Conservation (phyloP, 2,797 vertebrate genomes). For the Lacerta viridis region DNA sequence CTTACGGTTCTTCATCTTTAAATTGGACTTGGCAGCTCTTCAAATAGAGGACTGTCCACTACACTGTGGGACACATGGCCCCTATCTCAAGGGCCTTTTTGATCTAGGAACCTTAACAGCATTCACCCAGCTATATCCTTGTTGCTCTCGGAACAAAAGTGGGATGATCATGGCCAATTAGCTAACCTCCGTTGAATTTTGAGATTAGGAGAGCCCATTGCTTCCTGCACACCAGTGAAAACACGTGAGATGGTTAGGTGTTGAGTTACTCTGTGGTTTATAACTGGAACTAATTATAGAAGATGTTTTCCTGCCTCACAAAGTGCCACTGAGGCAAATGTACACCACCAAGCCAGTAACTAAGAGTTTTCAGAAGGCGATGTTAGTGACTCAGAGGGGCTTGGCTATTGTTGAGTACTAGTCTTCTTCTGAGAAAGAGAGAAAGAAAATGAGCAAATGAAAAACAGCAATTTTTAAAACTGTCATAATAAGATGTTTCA, state of each 20-base stretch:
- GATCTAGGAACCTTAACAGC: neutral
- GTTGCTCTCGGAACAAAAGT: neutral
- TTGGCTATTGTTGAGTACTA: neutral
- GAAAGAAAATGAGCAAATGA: neutral
- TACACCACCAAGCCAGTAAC: neutral
- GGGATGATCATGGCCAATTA: neutral
- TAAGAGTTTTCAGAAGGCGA: neutral
- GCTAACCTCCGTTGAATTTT: neutral
- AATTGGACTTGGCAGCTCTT: neutral
- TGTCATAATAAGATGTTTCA: neutral
- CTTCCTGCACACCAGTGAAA: slow-evolving; percentile 8
- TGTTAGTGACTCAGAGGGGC: neutral
- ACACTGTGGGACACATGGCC: neutral
- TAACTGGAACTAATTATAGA: neutral
- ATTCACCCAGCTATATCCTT: neutral
- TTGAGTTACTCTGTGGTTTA: slow-evolving; percentile 44
- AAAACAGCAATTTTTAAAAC: neutral
- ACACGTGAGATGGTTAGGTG: slow-evolving; percentile 19
- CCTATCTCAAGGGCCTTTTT: neutral
- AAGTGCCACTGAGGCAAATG: neutral
- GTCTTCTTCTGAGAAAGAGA: neutral
- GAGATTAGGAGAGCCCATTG: slow-evolving; percentile 21
- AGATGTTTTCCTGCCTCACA: slow-evolving; percentile 2
- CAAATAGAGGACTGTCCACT: neutral
- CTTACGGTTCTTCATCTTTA: neutral